Percentiles rank a stretch among this genome's conserved stretches.
phyloP scores from a whole-genome alignment of 2,888 invertebrate species.

The Arctia plantaginis region DNA sequence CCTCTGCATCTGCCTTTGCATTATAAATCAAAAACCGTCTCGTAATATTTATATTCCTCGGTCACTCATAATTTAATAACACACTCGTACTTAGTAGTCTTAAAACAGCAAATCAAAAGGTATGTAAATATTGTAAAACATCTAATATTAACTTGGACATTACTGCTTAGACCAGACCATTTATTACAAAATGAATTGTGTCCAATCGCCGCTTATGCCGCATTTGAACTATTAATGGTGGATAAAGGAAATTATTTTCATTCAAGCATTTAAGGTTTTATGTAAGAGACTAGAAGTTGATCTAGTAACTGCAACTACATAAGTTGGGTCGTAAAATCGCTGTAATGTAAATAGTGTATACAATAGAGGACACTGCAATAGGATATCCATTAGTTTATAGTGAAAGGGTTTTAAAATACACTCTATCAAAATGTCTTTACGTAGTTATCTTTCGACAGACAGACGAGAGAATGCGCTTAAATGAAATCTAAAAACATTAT shows the following conservation, averaged over 20 bases:
- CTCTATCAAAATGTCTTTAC: too few relatives aligned
- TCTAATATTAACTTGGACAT: slow-evolving; percentile 25
- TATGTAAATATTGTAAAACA: slow-evolving; percentile 3
- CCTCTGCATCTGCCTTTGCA: too few relatives aligned
- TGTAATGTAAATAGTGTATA: slow-evolving; percentile 4
- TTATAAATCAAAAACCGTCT: neutral
- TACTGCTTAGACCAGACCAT: slow-evolving; percentile 35
- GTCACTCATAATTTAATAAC: neutral
- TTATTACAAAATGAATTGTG: slow-evolving; percentile 23
- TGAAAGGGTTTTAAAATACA: neutral
- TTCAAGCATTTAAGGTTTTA: slow-evolving; percentile 33
- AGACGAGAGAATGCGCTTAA: too few relatives aligned
- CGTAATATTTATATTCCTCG: neutral
- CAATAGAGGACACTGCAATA: neutral
- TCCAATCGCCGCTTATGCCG: slow-evolving; percentile 13
- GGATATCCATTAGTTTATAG: neutral
- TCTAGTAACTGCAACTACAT: slow-evolving; percentile 32
- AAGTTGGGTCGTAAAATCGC: slow-evolving; percentile 8
- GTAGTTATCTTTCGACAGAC: too few relatives aligned
- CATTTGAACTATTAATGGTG: slow-evolving; percentile 3
- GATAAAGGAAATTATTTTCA: slow-evolving; percentile 42
- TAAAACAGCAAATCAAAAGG: slow-evolving; percentile 19
- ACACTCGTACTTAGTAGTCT: slow-evolving; percentile 14
- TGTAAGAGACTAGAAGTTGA: slow-evolving; percentile 37
- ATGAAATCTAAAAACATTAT: too few relatives aligned